Conservation (phyloP, 2,113 vertebrate species). For the Cinclus mexicanus region DNA sequence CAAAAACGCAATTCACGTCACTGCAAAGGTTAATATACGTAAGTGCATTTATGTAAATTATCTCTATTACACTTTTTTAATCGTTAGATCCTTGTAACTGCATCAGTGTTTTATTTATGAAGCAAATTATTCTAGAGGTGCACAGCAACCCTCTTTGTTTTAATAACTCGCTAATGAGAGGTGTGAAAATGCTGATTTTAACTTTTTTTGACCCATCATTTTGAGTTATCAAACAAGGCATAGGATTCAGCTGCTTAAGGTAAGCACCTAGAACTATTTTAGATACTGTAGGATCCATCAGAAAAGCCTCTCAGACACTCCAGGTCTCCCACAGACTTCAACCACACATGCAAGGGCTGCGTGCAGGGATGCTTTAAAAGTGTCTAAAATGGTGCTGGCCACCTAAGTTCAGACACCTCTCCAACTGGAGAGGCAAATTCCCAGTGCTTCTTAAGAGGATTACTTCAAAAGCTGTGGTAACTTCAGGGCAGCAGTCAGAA, state of each 20-base stretch:
- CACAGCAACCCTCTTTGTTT: not conserved
- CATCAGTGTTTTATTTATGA: not conserved
- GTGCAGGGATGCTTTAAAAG: not conserved
- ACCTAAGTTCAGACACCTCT: not conserved
- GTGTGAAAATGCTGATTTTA: not conserved
- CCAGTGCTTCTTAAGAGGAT: not conserved
- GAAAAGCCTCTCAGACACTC: fast-evolving
- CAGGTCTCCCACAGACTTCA: not conserved
- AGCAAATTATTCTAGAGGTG: not conserved
- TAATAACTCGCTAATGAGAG: not conserved
- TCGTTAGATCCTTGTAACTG: not conserved
- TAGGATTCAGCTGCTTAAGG: not conserved
- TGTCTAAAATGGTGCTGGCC: not conserved
- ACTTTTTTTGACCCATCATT: not conserved
- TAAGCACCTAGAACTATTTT: not conserved
- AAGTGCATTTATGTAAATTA: not conserved
- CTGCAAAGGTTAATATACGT: not conserved
- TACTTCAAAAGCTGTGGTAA: not conserved
- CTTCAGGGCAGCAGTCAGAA: not conserved
- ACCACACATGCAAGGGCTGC: not conserved
- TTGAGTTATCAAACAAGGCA: not conserved
- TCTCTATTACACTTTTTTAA: not conserved
- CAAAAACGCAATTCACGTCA: not conserved
- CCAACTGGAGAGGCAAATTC: not conserved
- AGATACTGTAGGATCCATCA: not conserved